Conservation (phyloP, 2,888 invertebrate genomes). For the Drosophila kuntzei region DNA sequence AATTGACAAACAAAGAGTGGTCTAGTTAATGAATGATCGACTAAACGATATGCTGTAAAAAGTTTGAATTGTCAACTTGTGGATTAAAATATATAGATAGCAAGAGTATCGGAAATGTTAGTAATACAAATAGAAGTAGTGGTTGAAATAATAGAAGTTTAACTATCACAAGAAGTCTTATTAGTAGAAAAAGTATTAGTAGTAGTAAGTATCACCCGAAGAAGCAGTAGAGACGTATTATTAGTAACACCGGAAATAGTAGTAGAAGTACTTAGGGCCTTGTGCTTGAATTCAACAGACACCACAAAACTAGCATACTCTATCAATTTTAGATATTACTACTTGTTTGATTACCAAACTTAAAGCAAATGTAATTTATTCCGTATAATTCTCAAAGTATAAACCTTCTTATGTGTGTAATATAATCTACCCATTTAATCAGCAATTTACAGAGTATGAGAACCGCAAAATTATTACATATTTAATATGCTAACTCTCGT, state of each 20-base stretch:
- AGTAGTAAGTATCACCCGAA: not conserved
- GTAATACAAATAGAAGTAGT: too few relatives aligned
- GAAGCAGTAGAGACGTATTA: too few relatives aligned
- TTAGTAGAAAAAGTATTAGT: not conserved
- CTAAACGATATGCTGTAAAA: constrained; percentile 8
- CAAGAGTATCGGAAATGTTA: too few relatives aligned
- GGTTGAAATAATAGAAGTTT: not conserved
- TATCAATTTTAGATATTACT: too few relatives aligned
- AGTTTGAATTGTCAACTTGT: not conserved
- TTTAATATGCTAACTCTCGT: constrained; percentile 10
- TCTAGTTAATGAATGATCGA: constrained; percentile 6
- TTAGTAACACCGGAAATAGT: too few relatives aligned
- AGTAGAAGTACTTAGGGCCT: too few relatives aligned
- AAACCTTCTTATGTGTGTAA: not conserved
- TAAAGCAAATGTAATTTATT: too few relatives aligned
- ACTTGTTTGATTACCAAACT: too few relatives aligned
- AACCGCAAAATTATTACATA: constrained; percentile 12
- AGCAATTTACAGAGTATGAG: constrained; percentile 4
- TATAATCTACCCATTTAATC: constrained; percentile 2
- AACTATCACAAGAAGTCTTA: not conserved
- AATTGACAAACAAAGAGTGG: constrained; percentile 13
- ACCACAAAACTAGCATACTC: too few relatives aligned
- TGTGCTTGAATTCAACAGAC: too few relatives aligned
- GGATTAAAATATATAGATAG: not conserved
- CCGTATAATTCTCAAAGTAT: not conserved